A percentile compares a stretch with the other conserved stretches of the same genome.
phyloP scores from a whole-genome alignment of 2,797 vertebrate genomes.

The Periophthalmus magnuspinnatus region DNA sequence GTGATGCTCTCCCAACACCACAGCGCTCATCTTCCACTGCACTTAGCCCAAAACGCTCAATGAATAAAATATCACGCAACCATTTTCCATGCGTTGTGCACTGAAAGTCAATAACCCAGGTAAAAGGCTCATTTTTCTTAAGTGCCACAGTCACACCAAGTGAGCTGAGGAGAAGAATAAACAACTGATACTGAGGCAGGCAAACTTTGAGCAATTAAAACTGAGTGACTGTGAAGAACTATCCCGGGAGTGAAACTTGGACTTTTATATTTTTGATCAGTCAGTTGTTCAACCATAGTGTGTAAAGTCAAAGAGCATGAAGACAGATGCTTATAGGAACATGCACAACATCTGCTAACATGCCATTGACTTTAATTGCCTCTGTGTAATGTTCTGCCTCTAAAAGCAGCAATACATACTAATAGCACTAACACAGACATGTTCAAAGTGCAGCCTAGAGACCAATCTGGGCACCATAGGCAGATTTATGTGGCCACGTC shows the following conservation, averaged over 20 bases:
- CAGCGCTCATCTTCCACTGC: background rate
- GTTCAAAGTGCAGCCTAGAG: background rate
- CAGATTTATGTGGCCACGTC: background rate
- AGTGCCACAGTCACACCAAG: slow-evolving; percentile 24
- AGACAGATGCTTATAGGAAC: background rate
- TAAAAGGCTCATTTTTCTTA: slow-evolving; percentile 29
- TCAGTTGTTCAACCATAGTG: background rate
- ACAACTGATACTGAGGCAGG: slow-evolving; percentile 4
- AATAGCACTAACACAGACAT: background rate
- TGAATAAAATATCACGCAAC: slow-evolving; percentile 23
- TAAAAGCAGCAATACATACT: background rate
- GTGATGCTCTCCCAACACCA: slow-evolving; percentile 57
- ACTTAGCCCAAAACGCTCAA: slow-evolving; percentile 13
- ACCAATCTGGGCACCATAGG: background rate
- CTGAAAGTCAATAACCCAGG: slow-evolving; percentile 30
- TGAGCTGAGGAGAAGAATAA: slow-evolving; percentile 18
- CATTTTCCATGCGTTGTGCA: slow-evolving; percentile 13
- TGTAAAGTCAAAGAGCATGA: background rate
- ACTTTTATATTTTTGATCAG: background rate
- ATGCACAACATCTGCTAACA: slow-evolving; percentile 3
- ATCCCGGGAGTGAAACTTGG: background rate
- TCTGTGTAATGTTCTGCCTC: background rate
- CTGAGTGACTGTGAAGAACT: background rate
- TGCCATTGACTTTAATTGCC: background rate
- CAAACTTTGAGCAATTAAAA: slow-evolving; percentile 23